Base-by-base conservation (phyloP, 2,888 invertebrate species). In the Cryptocephalus moraei region DNA sequence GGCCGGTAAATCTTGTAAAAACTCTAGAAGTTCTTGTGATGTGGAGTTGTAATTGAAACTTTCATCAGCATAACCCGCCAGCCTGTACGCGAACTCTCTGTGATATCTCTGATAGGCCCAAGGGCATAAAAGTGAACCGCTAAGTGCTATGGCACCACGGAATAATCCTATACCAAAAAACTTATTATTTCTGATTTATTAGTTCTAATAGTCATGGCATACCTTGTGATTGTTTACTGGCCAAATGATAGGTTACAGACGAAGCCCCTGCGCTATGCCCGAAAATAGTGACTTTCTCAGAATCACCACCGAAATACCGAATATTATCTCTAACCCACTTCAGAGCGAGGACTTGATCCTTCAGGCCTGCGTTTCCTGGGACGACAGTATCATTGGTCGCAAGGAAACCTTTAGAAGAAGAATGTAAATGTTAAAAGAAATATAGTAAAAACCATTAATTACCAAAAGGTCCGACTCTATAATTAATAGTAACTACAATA, bases 41-140 rank as follows among this genome's bases (percentile, higher is more conserved):
- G 50, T 52, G 32, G 49, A 48, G 36, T 51, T 50, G 11, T 22
- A 34, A 33, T 54, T 44, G 42, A 61, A 56, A 8, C 56, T 55
- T 2, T 54, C 41, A 45, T 62, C 57, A 14, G 64, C 47, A 33
- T 57, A 48, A 6, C 59, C 52, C 31, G 59, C 63, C 2, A 60
- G 54, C 41, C 54, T 45, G 41, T 59, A 61, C 1, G 64, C 61
- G 4, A 61, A 54, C 33, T 54, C 50, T 41, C 51, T 56, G 31
- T 62, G 57, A 44, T 63, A 56, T 47, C 62, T 57, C 47, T 63
- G 62, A 41, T 66, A 63, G n/a, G 69, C 60, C 67, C 68, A 68
- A 1, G 66, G 64, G 47, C 58, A 56, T 9, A 69, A 47, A 8
- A 62, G 56, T n/a, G 63, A 62, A 6, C 68, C 69, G 47, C 67